Conservation (phyloP, 1,140 invertebrate genomes). For the Mesaphorura yosii region DNA sequence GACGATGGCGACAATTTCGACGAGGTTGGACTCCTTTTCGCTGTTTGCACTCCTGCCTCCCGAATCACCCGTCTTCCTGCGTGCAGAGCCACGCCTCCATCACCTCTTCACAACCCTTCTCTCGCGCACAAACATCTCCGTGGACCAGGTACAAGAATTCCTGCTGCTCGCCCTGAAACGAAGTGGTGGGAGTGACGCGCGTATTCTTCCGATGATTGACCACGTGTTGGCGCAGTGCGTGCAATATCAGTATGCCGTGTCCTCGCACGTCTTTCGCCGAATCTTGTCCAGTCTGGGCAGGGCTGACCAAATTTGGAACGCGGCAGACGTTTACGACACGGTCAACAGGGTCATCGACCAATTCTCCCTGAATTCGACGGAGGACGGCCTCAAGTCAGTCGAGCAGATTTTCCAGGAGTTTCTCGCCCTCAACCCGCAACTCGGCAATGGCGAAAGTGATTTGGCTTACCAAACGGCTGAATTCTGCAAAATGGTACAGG, state of each 20-base stretch:
- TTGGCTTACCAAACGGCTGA: no score
- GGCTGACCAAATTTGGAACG: not conserved
- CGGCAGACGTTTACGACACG: not conserved
- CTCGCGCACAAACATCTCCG: no score
- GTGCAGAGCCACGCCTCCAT: no score
- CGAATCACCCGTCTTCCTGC: no score
- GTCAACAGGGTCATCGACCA: not conserved
- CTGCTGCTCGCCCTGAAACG: not conserved
- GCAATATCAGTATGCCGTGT: not conserved
- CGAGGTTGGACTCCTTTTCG: no score
- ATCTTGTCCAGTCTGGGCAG: not conserved
- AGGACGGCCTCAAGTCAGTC: not conserved
- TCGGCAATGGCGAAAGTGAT: no score
- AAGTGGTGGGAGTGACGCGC: not conserved
- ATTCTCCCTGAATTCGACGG: not conserved
- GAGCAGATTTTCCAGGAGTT: not conserved
- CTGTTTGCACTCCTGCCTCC: no score
- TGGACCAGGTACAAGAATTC: not conserved
- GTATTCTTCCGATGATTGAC: not conserved
- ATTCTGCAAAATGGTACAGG: no score
- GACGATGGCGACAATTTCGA: no score
- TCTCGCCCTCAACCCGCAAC: no score
- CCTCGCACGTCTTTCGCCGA: not conserved
- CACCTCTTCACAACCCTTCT: no score
- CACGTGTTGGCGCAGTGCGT: not conserved